Percentiles rank a stretch among this genome's conserved stretches.
These are phyloP conservation scores for Noctua janthe DNA, from an alignment of 2,888 invertebrate species.

Conservation along the genomic window DNA sequence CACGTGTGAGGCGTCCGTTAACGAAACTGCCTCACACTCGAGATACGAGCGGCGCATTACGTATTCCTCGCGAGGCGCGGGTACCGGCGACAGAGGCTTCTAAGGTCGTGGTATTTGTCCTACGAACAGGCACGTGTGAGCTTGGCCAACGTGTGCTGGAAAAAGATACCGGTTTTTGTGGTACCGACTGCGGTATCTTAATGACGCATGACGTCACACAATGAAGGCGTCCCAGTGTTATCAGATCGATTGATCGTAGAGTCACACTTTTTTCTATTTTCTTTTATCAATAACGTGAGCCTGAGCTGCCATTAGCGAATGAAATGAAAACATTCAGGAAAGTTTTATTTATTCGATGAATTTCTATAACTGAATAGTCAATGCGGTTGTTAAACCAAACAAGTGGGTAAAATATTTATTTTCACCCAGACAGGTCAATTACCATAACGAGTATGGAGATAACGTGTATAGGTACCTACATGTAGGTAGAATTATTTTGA, in stretches of 20 bases:
- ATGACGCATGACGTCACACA: constrained; percentile 55
- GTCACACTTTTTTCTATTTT: constrained; percentile 43
- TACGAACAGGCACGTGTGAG: constrained; percentile 60
- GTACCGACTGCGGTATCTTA: constrained; percentile 28
- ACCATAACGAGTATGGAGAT: neutral
- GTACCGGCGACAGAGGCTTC: constrained; percentile 56
- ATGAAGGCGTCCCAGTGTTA: constrained; percentile 31
- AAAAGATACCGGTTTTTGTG: constrained; percentile 54
- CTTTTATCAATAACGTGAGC: constrained; percentile 17
- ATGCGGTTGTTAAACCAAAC: constrained; percentile 2
- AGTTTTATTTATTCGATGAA: constrained; percentile 1
- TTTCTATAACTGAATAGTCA: neutral
- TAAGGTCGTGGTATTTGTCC: constrained; percentile 65
- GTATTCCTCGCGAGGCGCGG: constrained; percentile 63
- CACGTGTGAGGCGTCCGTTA: constrained; percentile 69
- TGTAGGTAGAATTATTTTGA: constrained; percentile 22
- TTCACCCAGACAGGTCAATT: neutral
- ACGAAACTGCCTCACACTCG: constrained; percentile 61
- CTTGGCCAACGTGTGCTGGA: constrained; percentile 44
- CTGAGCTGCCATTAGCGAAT: constrained; percentile 14
- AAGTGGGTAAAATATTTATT: constrained; percentile 10
- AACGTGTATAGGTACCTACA: neutral
- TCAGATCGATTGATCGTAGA: constrained; percentile 35
- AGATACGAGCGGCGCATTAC: constrained; percentile 63
- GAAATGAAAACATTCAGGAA: constrained; percentile 20